Base-by-base conservation (phyloP, 2,888 invertebrate species). In the Cheilosia soror region DNA sequence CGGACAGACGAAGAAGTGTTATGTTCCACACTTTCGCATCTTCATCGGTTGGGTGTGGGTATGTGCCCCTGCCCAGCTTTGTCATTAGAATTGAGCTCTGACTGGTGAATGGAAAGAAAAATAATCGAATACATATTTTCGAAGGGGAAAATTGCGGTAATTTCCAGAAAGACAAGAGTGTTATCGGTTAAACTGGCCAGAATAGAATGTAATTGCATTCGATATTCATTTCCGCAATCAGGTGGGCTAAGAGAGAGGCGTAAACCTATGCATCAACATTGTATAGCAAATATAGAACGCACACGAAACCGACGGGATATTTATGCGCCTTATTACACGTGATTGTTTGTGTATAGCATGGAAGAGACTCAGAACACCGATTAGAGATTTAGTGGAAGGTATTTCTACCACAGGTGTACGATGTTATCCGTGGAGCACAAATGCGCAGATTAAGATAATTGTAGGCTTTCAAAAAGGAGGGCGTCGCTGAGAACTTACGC, bases 1-100 rank as follows among this genome's bases (percentile, higher is more conserved):
- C 31, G 42, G 62, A 49, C 15, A 53, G 15, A 31, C n/a, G 47
- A 51, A 65, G 55, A 72, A 63, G 69, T 79, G 71, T 37, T 71
- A 31, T 60, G 75, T 79, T 80, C 51, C 55, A 84, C 79, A 84
- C 79, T 79, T 84, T 84, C 75, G 75, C 75, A 84, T 47, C 27
- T 27, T 40, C 29, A 9, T 25, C 4, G 15, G 33, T 44, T 33
- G 60, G 69, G 55, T 55, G 49, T 51, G 27, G 27, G 15, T 63
- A 57, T 63, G 51, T 49, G 73, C 62, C 51, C 44, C 44, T 49
- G 73, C 62, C 51, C 44, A 20, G 29, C 25, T 55, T 13, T 42
- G 42, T 60, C 72, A 58, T 82, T 75, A 62, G 79, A 79, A 84
- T 66, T 71, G 79, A 75, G 79, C 71, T 65, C 76, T 40, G 53